Evolutionary conservation across 2,113 vertebrate species (phyloP).

Genomic region (Petroica traversi): DNA sequence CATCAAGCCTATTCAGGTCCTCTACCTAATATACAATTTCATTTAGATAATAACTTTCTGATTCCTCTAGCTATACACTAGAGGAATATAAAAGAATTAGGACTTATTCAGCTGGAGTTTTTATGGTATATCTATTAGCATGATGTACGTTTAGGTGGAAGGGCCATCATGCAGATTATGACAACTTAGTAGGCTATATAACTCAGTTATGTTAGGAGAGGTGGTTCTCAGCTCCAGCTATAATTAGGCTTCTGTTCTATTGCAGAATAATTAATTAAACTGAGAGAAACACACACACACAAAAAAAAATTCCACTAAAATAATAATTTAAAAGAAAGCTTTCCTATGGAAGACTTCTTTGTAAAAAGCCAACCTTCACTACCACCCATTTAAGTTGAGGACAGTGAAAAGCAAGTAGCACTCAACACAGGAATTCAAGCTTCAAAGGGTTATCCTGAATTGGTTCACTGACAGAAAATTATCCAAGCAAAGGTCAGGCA

Average conservation of each 20-base stretch:
- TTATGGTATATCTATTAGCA: neutral
- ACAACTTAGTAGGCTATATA: neutral
- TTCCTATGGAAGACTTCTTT: constrained; percentile 22
- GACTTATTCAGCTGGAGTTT: neutral
- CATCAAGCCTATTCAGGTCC: neutral
- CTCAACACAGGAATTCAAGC: constrained; percentile 33
- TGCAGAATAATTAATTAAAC: constrained; percentile 55
- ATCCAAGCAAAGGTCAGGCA: constrained; percentile 78
- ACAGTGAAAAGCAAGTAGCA: constrained; percentile 63
- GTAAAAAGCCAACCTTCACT: neutral
- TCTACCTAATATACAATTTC: neutral
- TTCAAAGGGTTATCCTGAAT: constrained; percentile 70
- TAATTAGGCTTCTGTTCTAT: constrained; percentile 13
- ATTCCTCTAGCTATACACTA: neutral
- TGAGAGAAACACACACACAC: neutral
- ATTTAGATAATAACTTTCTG: neutral
- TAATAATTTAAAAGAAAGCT: constrained; percentile 64
- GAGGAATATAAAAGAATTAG: neutral
- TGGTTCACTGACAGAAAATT: constrained; percentile 66
- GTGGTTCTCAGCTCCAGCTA: neutral
- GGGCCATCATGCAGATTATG: neutral
- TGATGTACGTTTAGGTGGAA: neutral
- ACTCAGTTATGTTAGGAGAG: neutral
- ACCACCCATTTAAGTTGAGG: constrained; percentile 53
- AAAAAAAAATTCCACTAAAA: constrained; percentile 44